Evolutionary conservation across 2,113 vertebrate genomes (phyloP).

Genomic region (Typhlomys cinereus): DNA sequence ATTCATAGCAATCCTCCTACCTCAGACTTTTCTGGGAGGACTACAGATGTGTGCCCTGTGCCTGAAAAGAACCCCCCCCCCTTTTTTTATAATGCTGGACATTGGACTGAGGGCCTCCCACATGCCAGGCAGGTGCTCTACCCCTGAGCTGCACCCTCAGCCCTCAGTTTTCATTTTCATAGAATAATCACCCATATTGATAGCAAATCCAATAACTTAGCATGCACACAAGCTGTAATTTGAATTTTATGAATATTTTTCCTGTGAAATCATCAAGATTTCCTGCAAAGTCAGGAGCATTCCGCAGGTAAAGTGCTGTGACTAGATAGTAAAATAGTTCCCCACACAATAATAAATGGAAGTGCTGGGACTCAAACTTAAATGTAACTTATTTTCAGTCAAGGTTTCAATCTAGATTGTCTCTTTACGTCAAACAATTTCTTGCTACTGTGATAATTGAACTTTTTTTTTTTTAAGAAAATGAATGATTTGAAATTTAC

Average conservation of each 20-base stretch:
- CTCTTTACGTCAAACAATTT: not conserved
- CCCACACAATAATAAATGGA: not conserved
- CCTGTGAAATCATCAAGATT: not conserved
- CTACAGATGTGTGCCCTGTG: not conserved
- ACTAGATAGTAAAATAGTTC: not conserved
- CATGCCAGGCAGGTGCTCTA: not conserved
- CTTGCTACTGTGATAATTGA: too few relatives aligned
- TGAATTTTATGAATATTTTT: not conserved
- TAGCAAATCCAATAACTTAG: not conserved
- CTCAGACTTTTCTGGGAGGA: not conserved
- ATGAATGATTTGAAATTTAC: not conserved
- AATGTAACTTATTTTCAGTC: not conserved
- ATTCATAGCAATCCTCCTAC: not conserved
- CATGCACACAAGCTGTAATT: not conserved
- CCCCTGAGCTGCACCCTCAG: not conserved
- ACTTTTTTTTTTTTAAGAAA: not conserved
- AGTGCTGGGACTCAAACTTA: not conserved
- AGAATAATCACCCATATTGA: not conserved
- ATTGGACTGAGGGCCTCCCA: not conserved
- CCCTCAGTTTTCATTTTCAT: not conserved
- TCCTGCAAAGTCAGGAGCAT: not conserved
- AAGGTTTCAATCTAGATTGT: rapidly evolving
- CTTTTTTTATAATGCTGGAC: not conserved
- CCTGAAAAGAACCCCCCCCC: not conserved
- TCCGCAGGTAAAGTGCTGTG: not conserved